phyloP scores from a whole-genome alignment of 2,797 vertebrate genomes.

The Rhyacichthys aspro region DNA sequence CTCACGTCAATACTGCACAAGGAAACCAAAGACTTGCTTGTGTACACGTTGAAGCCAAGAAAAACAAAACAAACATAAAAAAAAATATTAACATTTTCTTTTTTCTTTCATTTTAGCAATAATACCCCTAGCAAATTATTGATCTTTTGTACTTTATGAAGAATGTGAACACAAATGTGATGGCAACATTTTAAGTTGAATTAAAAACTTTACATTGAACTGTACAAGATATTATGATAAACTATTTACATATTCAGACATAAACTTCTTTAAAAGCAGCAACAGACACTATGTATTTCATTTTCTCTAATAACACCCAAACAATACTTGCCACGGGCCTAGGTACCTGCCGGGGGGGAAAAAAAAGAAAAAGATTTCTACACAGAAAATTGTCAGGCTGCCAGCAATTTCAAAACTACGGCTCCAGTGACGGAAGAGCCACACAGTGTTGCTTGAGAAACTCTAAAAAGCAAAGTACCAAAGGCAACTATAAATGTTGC shows the following conservation, averaged over 20 bases:
- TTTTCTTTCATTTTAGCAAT: conserved; percentile 81
- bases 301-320: conserved; percentile 92
- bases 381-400: conserved; percentile 87
- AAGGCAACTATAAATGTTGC: conserved; percentile 87
- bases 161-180: conserved; percentile 95
- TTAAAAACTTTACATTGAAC: conserved; percentile 99
- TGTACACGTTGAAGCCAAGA: conserved; percentile 96
- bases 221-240: conserved; percentile 99
- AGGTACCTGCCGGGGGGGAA: conserved; percentile 92
- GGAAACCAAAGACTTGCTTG: conserved; percentile 93
- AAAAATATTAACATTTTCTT: conserved; percentile 77
- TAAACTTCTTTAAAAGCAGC: conserved; percentile 98
- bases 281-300: conserved; percentile 96
- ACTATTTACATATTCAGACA: conserved; percentile 99
- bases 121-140: conserved; percentile 92
- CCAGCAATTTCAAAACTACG: conserved; percentile 82
- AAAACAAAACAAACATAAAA: conserved; percentile 75
- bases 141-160: conserved; percentile 90
- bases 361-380: conserved; percentile 80
- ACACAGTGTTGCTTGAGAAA: conserved; percentile 89
- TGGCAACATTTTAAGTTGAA: conserved; percentile 97
- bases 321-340: conserved; percentile 92
- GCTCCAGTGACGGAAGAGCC: conserved; percentile 83
- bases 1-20: conserved; percentile 99
- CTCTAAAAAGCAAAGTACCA: conserved; percentile 91